Conservation (phyloP, 2,797 vertebrate species). For the Lagodon rhomboides region DNA sequence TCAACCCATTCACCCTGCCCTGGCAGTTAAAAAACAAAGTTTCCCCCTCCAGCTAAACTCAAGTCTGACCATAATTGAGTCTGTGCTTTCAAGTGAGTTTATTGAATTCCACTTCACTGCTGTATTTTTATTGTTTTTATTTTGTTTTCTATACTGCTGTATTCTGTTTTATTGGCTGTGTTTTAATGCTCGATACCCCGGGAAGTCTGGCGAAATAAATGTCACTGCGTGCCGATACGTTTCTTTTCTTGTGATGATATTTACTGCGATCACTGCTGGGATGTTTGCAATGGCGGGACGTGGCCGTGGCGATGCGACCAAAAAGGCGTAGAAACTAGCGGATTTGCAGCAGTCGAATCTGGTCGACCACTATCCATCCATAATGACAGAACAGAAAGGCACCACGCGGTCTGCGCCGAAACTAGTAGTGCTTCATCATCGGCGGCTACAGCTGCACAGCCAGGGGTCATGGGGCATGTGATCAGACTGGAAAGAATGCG, state of each 20-base stretch:
- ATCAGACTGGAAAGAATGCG: conserved; percentile 17
- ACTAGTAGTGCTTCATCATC: conserved; percentile 1
- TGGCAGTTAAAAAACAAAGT: conserved; percentile 71
- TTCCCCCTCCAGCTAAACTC: conserved; percentile 68
- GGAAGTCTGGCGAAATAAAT: conserved; percentile 33
- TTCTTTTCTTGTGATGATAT: conserved; percentile 4
- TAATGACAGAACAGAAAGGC: neutral
- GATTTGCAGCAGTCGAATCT: conserved; percentile 13
- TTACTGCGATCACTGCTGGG: conserved; percentile 12
- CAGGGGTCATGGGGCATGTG: conserved; percentile 8
- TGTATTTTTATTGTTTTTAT: conserved; percentile 65
- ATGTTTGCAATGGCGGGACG: neutral
- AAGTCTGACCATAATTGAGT: conserved; percentile 68
- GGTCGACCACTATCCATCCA: neutral
- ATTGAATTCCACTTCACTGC: conserved; percentile 72
- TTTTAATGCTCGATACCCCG: conserved; percentile 43
- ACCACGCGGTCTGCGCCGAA: neutral
- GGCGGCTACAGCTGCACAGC: conserved; percentile 12
- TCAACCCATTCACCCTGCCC: conserved; percentile 68
- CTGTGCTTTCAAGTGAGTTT: conserved; percentile 73
- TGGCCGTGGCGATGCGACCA: neutral
- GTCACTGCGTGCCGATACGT: neutral
- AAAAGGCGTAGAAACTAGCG: neutral
- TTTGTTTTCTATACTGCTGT: conserved; percentile 52
- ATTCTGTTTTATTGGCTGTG: conserved; percentile 47